Evolutionary conservation across 2,888 invertebrate species (phyloP).

Genomic region (Stenodema calcarata): DNA sequence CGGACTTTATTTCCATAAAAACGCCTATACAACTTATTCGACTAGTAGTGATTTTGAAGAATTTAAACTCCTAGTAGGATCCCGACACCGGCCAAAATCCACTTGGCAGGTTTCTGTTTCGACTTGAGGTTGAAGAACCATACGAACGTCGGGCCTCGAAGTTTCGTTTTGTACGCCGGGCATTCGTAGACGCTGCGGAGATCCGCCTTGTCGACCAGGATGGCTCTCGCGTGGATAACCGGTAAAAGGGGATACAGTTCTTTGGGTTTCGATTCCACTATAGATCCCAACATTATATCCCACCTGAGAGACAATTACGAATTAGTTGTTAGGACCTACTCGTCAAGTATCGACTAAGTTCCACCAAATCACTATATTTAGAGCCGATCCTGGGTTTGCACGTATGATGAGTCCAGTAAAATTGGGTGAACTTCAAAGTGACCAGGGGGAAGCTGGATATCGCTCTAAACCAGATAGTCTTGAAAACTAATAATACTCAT

Average conservation of each 20-base stretch:
- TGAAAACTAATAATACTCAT: no score
- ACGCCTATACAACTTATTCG: background rate
- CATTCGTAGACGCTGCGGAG: conserved; percentile 88
- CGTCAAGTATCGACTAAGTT: no score
- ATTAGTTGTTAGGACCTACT: no score
- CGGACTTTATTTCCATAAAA: background rate
- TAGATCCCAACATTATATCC: conserved; percentile 79
- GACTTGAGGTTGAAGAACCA: conserved; percentile 95
- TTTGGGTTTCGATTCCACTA: conserved; percentile 84
- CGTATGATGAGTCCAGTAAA: no score
- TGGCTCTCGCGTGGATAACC: conserved; percentile 85
- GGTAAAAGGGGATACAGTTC: conserved; percentile 91
- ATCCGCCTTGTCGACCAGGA: conserved; percentile 89
- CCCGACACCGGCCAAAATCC: conserved; percentile 93
- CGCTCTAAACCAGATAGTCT: no score
- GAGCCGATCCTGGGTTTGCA: no score
- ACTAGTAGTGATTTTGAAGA: background rate
- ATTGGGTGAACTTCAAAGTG: no score
- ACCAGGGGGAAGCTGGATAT: no score
- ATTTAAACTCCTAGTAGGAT: conserved; percentile 79
- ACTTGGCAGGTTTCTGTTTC: conserved; percentile 87
- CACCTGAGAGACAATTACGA: conserved; percentile 66
- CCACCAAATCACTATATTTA: no score
- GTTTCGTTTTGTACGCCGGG: conserved; percentile 91
- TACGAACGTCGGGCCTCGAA: conserved; percentile 88